phyloP scores from a whole-genome alignment of 37 sponge, comb jelly and placozoan species.

The Agelas oroides region DNA sequence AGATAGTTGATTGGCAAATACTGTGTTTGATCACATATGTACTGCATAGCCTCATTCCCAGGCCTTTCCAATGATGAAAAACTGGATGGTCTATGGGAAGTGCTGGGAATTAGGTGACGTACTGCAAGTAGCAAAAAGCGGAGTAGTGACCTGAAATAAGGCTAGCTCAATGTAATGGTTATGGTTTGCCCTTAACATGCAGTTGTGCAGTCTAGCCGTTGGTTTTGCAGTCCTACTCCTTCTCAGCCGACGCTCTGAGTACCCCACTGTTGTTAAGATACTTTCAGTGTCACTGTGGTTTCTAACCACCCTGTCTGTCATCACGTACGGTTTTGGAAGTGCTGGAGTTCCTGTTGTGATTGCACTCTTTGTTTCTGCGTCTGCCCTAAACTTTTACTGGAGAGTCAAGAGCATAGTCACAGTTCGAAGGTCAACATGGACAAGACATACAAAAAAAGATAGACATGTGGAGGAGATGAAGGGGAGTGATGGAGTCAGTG shows the following conservation, averaged over 20 bases:
- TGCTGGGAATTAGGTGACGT: no score
- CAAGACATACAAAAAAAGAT: no score
- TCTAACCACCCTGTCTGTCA: constrained; percentile 25
- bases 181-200: neutral
- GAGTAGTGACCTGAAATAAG: no score
- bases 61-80: no score
- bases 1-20: no score
- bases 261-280: neutral
- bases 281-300: constrained; percentile 45
- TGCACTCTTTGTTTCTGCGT: constrained; percentile 6
- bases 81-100: no score
- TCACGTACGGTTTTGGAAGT: constrained; percentile 1
- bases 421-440: neutral
- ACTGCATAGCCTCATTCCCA: no score
- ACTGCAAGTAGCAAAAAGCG: no score
- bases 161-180: no score
- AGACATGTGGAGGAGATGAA: neutral
- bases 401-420: neutral
- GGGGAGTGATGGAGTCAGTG: neutral
- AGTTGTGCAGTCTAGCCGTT: constrained; percentile 6
- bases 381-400: neutral
- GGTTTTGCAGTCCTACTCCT: constrained; percentile 16
- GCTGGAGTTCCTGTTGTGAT: constrained; percentile 23
- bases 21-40: no score
- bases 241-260: neutral